Evolutionary conservation across 2,113 vertebrate genomes (phyloP), one percentile per base, ranked within the genome.

Genomic region (Microcebus ravelobensis): DNA sequence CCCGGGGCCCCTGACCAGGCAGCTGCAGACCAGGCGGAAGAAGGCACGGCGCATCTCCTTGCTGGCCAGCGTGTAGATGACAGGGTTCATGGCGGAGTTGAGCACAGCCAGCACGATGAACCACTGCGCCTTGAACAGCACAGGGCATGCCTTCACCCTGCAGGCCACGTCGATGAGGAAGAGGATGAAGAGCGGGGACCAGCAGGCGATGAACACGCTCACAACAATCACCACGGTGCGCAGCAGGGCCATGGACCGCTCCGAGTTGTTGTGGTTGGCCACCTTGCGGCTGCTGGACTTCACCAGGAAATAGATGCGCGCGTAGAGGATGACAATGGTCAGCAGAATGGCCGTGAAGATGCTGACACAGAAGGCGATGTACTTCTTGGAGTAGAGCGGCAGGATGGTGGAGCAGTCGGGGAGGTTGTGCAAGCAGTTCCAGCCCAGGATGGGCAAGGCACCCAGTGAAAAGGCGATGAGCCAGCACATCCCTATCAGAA

Each of bases 61-160:
- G 97, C 99, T 99, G 85, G 99, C 99, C 98, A 99, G 98, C 0
- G 99, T 99, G 98, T 99, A 99, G 97, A 99, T 99, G 85, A 99
- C 61, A 0, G 99, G 99, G 95, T 99, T 99, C 99, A 99, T 99
- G 85, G 99, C 99, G 0, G 99, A 99, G 98, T 99, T 99, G 95
- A 99, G 98, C 90, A 99, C 99, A 0, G 99, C 99, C 96, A 99
- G 91, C 5, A 98, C 98, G 48, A 99, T 99, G 97, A 99, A 99
- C 99, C 99, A 99, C 82, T 99, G 98, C 0, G 99, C 99, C 91
- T 99, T 98, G 96, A 99, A 99, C 23, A 99, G 98, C 94, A 99
- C 71, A 1, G 98, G 63, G 20, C 99, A 99, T 63, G 98, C 98
- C 59, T 90, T 98, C n/a, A 98, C 98, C 92, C 84, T 92, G 92